Evolutionary conservation across 2,888 invertebrate species (phyloP), one percentile per base, ranked within the genome.

Genomic region (Macaria notata): DNA sequence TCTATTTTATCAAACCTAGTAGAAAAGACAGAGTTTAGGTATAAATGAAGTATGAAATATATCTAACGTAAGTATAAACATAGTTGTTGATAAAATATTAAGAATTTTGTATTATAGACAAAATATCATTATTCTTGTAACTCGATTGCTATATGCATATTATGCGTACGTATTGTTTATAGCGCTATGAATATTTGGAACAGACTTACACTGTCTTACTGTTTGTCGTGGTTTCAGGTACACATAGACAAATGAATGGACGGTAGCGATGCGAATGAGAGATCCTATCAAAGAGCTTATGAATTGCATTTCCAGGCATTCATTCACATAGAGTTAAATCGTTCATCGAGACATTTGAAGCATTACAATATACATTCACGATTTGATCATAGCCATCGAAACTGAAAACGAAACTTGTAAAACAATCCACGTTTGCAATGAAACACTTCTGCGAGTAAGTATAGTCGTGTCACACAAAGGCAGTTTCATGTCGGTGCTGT

Each of bases 401-500:
- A 66, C 56, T 61, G 59, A 62, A 61, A 68, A 75, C 70, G 71
- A 71, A 65, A 64, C 33, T 33, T 6, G 70, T 64, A 70, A 70
- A 70, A 69, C 61, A 61, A 69, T 71, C 65, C 61, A 51, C 63
- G 59, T 63, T 64, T 69, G 66, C 58, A 68, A 69, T 63, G 61
- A 63, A 64, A 65, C 65, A 70, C 62, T 61, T 69, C 50, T 54
- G 62, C 67, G n/a, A n/a, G n/a, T n/a, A 67, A 69, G 63, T 73
- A 69, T 69, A 72, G 68, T 74, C 57, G 75, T 78, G 70, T 79
- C 71, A 82, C 79, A 84, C 73, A 81, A 69, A 82, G 78, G 80
- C 78, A n/a, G n/a, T 73, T 62, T 78, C 75, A 81, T 71, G 69
- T 79, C 76, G 76, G 83, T 88, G 87, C 86, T 79, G 72, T 75